Base-by-base conservation (phyloP, 1,140 invertebrate genomes). In the Linepithema humile region DNA sequence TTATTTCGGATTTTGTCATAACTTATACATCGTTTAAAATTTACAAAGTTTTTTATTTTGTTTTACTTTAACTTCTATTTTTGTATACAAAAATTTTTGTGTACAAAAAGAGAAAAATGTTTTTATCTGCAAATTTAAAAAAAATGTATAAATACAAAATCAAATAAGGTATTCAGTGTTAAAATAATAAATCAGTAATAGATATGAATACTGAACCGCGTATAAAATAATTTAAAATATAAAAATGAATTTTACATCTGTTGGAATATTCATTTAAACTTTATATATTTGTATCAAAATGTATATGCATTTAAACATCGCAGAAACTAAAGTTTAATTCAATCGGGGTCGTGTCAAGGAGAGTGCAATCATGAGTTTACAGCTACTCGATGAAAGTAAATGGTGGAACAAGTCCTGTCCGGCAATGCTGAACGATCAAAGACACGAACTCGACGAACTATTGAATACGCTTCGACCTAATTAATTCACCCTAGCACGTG, bases 291-390 rank as follows among this genome's bases (percentile, higher is more conserved):
- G 15, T n/a, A 29, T 3, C 20, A 12, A 62, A 12, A 69, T 12
- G 17, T 40, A 59, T n/a, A 73, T 4, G 29, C n/a, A 35, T 38
- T 17, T 75, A 32, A 75, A 17, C 9, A 20, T 53, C 62, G 64
- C 15, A 2, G 48, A 29, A 78, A 55, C 32, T 78, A 78, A 69
- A 78, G 62, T 78, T 78, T 69, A 80, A 80, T 69, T 80, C 48
- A 80, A 69, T 69, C 48, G 64, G 23, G 62, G 48, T 77, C 26
- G 40, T 65, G 45, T 69, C 64, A 69, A 80, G 75, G 35, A 69
- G 48, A 80, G 35, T 40, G 64, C 75, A 69, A 80, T 80, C 64
- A 69, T 62, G 73, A 75, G 73, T 80, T 80, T 69, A 80, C 38
- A 69, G 48, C 45, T 78, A 69, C 75, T 80, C 35, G 75, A 64